Percentiles rank a stretch among this genome's conserved stretches.
Conservation (phyloP, 2,888 invertebrate species). For the Periphyllus acericola region DNA sequence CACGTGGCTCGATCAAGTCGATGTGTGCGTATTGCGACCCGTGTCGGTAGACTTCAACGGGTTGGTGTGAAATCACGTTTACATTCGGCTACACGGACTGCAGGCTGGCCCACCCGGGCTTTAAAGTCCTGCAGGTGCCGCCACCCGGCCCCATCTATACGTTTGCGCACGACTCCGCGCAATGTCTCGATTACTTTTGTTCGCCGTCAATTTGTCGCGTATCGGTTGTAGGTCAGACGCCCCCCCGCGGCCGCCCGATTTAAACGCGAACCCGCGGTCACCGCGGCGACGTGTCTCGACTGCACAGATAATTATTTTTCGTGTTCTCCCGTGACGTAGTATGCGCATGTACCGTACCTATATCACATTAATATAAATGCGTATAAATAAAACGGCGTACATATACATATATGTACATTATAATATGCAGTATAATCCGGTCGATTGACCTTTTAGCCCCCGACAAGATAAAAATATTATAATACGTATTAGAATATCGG, state of each 20-base stretch:
- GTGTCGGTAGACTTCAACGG: too few species aligned
- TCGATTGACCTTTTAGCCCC: slow-evolving; percentile 39
- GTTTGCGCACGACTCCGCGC: not conserved
- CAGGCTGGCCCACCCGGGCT: not conserved
- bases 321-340: not conserved
- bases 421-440: not conserved
- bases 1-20: too few species aligned
- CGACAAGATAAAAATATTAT: slow-evolving; percentile 20
- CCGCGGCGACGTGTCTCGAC: not conserved
- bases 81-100: not conserved
- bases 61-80: too few species aligned
- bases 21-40: too few species aligned
- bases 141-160: too few species aligned
- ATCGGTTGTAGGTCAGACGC: not conserved
- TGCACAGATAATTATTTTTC: slow-evolving; percentile 31
- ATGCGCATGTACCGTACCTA: not conserved
- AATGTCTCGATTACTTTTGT: not conserved
- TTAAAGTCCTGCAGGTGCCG: too few species aligned
- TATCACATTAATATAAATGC: not conserved
- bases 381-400: not conserved
- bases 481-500: not conserved
- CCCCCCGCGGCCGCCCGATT: not conserved
- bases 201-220: not conserved
- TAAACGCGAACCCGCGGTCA: not conserved
- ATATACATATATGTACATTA: not conserved